phyloP scores from a whole-genome alignment of 2,113 vertebrate genomes.

The Etia nguti region DNA sequence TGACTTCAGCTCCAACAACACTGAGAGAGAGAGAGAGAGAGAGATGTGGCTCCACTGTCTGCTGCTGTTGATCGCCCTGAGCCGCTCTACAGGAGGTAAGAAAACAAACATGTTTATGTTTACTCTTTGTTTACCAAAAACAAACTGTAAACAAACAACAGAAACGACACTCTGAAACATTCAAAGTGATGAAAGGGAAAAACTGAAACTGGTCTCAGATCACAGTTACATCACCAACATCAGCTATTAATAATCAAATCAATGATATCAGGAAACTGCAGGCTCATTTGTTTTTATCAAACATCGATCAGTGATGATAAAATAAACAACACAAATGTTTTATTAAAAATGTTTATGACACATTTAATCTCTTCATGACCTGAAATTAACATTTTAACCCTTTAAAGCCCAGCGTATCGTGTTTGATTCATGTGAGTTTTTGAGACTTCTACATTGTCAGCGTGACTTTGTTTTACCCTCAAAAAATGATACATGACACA shows the following conservation, averaged over 20 bases:
- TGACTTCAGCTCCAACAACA: neutral
- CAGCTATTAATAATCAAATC: neutral
- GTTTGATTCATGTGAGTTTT: neutral
- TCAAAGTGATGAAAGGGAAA: neutral
- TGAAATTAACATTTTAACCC: neutral
- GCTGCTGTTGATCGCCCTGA: slow-evolving; percentile 39
- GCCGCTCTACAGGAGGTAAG: slow-evolving; percentile 54
- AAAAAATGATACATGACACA: neutral
- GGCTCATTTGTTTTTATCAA: neutral
- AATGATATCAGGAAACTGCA: neutral
- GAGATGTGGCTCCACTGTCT: slow-evolving; percentile 30
- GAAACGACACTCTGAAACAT: neutral
- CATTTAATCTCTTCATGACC: neutral
- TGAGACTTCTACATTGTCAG: neutral
- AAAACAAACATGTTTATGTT: neutral
- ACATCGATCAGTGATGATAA: neutral
- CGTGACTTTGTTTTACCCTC: neutral
- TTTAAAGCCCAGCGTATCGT: neutral
- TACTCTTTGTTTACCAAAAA: neutral
- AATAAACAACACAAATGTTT: neutral
- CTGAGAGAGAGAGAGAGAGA: neutral
- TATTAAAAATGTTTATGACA: neutral
- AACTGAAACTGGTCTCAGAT: neutral
- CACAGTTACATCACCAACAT: neutral
- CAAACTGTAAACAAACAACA: neutral